These are phyloP conservation scores for Acrobasis repandana DNA, from an alignment of 2,888 invertebrate species.

Conservation along the genomic window DNA sequence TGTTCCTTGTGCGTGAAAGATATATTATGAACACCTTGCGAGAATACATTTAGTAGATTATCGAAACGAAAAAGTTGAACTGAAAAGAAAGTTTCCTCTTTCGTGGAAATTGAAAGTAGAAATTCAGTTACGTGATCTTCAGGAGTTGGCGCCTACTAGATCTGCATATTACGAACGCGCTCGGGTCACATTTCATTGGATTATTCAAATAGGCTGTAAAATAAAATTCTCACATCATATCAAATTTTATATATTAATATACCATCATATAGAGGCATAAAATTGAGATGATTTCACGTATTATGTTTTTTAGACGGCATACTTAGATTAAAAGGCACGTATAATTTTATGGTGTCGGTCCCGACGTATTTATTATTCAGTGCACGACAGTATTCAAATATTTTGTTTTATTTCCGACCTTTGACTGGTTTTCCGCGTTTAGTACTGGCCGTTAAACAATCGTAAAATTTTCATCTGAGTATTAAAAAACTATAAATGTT, in stretches of 20 bases:
- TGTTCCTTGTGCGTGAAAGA: too few species aligned
- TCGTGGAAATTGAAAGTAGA: background rate
- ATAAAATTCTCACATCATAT: background rate
- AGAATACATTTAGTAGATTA: background rate
- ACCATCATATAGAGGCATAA: background rate
- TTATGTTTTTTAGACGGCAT: background rate
- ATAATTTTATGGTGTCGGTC: background rate
- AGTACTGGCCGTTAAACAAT: conserved; percentile 16
- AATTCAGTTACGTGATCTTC: background rate
- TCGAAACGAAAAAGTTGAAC: background rate
- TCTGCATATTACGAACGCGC: background rate
- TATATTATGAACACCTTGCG: too few species aligned
- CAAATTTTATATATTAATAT: conserved; percentile 4
- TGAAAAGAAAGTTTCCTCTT: background rate
- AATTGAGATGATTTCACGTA: conserved; percentile 4
- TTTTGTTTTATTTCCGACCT: conserved; percentile 19
- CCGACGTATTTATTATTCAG: background rate
- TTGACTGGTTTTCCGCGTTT: conserved; percentile 7
- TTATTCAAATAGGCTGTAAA: background rate
- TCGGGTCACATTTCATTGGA: background rate
- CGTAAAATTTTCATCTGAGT: conserved; percentile 23
- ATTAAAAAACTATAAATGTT: conserved; percentile 21
- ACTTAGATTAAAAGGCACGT: background rate
- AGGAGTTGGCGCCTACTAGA: background rate
- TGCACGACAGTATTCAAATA: conserved; percentile 17